Base-by-base conservation (phyloP, 2,888 invertebrate genomes). In the Drosophila birchii region DNA sequence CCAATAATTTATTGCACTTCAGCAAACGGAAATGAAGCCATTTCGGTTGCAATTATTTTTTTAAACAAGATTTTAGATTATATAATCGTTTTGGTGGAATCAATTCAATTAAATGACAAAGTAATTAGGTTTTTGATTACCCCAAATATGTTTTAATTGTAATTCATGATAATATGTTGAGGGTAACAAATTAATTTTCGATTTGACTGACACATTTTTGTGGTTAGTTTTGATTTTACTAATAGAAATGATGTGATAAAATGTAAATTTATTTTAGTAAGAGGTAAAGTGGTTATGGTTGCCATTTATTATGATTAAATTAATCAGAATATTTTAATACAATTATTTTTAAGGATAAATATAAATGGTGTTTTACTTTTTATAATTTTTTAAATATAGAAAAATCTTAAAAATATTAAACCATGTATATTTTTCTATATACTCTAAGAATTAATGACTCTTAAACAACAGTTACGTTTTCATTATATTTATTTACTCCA, bases 1-100 rank as follows among this genome's bases (percentile, higher is more conserved):
- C 12, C 20, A 57, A 49, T 56, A 68, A 68, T 41, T 57, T 57
- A 41, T 26, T 39, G 66, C 26, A 26, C 18, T 32, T 23, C 16
- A 18, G 45, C n/a, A 29, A 68, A 5, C 11, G 34, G 20, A 41
- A 45, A 34, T 55, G 14, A 55, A 55, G 7, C 14, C 23, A n/a
- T 59, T 59, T 58, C 7, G 14, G 3, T 38, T 34, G 26, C 36
- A 9, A 32, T 32, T 34, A 14, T 32, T n/a, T 34, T 57, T 45
- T 45, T 18, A 18, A 47, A 23, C 23, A n/a, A 9, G 26, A 18
- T 34, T 43, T 34, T 29, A 7, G 39, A 18, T 60, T 36, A 14
- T 58, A 36, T 29, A 44, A 59, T 58, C 18, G 36, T 26, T 36
- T 61, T 58, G 11, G 16, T 20, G 38, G 18, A 20, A 16, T 9